Conservation (phyloP, 2,113 vertebrate genomes). For the Puffinus mauretanicus region DNA sequence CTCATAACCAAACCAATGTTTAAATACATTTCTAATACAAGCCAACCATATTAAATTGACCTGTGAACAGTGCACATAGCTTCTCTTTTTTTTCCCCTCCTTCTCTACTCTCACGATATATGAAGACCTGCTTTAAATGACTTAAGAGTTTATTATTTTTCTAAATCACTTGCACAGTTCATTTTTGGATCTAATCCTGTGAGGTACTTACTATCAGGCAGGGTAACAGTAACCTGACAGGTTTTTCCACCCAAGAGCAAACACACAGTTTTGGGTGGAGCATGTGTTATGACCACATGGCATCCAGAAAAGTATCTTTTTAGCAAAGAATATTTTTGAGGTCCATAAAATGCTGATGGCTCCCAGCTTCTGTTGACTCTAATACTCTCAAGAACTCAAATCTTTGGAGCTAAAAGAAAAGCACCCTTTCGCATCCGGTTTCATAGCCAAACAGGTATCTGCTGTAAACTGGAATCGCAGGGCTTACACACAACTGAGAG, state of each 20-base stretch:
- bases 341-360: not conserved
- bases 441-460: not conserved
- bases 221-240: not conserved
- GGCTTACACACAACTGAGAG: not conserved
- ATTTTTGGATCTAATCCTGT: not conserved
- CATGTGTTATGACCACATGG: not conserved
- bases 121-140: not conserved
- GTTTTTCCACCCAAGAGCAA: not conserved
- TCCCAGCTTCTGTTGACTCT: not conserved
- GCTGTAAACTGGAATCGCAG: not conserved
- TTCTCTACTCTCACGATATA: not conserved
- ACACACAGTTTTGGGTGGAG: not conserved
- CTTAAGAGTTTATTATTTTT: not conserved
- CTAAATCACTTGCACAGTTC: not conserved
- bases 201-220: not conserved
- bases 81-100: not conserved
- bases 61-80: not conserved
- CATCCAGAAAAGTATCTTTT: not conserved
- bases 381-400: not conserved
- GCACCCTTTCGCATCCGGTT: not conserved
- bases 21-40: conserved; percentile 19
- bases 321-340: not conserved
- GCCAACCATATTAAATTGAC: not conserved
- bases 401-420: not conserved
- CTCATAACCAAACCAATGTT: conserved; percentile 16